Evolutionary conservation across 2,888 invertebrate genomes (phyloP), one percentile per base, ranked within the genome.

Genomic region (Epinotia brunnichana): DNA sequence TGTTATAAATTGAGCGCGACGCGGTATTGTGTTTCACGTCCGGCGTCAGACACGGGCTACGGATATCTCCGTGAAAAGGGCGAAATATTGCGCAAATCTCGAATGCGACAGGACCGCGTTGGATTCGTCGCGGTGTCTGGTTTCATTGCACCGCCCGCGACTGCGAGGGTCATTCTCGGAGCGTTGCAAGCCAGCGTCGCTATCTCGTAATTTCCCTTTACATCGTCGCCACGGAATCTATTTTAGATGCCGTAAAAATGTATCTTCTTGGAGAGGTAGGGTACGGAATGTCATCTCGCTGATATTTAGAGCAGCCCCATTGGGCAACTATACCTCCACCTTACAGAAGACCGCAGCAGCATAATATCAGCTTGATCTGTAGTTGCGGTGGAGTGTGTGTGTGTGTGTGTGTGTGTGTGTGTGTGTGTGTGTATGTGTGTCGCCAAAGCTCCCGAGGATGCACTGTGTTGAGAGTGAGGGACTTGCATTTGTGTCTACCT

Each of bases 21-120:
- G 81, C 83, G 88, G 91, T 93, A 92, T 93, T 92, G 92, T 91
- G 90, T 93, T 92, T 91, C 92, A 90, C 87, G 92, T 92, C 91
- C 90, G 87, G 87, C 88, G 86, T 91, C 90, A 89, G 92, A 92
- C 92, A 89, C 87, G 90, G 87, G 84, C 35, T 85, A 85, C 79
- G 87, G 90, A 89, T 92, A 91, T 91, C 91, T 90, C 90, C 88
- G 90, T 91, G 92, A 92, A 92, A 91, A 92, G 91, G 90, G 91
- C 92, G 87, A 92, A 92, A 92, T 92, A 93, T 93, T 91, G 92
- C 91, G 91, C 88, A 90, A 92, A 92, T 91, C 90, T 90, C 91
- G 88, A 91, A 89, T 81, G 88, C 87, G 92, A 92, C 92, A 91
- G 91, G 90, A 90, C 90, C 89, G 89, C 89, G 90, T 91, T 91